Conservation (phyloP, 2,113 vertebrate species). For the Xiphias gladius region DNA sequence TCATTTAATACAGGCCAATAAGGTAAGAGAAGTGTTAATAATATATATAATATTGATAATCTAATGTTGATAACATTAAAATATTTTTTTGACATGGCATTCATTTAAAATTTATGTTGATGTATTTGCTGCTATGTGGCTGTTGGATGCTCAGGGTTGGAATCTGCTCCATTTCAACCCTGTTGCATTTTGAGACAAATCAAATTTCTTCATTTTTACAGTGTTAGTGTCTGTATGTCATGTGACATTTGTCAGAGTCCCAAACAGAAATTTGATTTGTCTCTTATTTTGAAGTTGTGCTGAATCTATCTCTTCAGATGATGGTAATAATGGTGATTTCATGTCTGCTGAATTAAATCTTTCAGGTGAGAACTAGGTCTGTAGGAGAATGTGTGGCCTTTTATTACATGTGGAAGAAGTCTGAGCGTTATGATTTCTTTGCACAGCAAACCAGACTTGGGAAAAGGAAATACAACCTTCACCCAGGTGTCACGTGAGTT, state of each 20-base stretch:
- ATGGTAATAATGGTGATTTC: conserved; percentile 79
- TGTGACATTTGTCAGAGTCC: background rate
- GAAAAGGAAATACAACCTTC: conserved; percentile 98
- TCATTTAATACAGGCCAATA: conserved; percentile 96
- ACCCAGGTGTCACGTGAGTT: conserved; percentile 96
- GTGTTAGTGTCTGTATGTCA: background rate
- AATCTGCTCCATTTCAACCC: conserved; percentile 44
- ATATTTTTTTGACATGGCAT: background rate
- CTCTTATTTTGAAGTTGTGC: conserved; percentile 48
- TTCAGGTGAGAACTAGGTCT: conserved; percentile 96
- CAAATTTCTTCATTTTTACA: conserved; percentile 22
- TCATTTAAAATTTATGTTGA: conserved; percentile 12
- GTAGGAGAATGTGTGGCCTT: conserved; percentile 99
- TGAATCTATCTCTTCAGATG: conserved; percentile 52
- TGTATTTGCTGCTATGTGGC: conserved; percentile 35
- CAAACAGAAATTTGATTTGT: conserved; percentile 53
- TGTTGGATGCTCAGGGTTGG: conserved; percentile 31
- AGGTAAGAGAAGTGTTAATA: conserved; percentile 84
- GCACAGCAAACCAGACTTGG: conserved; percentile 97
- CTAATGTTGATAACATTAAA: background rate
- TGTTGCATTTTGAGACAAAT: conserved; percentile 51
- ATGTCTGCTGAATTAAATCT: conserved; percentile 85
- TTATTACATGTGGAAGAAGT: conserved; percentile 99
- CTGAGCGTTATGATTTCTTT: conserved; percentile 98
- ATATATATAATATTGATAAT: too few relatives aligned